These are phyloP conservation scores for Cisticola juncidis DNA, from an alignment of 2,113 vertebrate genomes.

Conservation along the genomic window DNA sequence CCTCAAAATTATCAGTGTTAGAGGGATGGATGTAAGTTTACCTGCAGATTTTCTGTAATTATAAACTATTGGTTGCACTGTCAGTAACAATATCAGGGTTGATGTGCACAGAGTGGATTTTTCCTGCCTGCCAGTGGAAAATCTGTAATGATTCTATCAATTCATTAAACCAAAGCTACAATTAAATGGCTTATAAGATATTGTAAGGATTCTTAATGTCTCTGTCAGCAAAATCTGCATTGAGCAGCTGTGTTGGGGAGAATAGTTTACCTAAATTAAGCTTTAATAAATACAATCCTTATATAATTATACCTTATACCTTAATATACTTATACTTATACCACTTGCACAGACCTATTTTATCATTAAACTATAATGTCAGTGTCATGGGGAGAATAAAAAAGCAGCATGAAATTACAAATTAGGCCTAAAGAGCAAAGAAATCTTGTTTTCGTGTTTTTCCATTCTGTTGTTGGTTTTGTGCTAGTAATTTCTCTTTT, in stretches of 20 bases:
- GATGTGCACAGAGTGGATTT: neutral
- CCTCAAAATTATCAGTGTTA: too few species aligned
- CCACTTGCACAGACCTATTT: neutral
- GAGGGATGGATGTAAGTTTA: neutral
- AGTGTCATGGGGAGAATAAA: neutral
- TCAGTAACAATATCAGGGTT: neutral
- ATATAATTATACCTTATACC: too few species aligned
- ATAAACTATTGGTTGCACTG: neutral
- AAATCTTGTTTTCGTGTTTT: neutral
- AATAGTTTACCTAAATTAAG: neutral
- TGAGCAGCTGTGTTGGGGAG: neutral
- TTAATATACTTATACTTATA: neutral
- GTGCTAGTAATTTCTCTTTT: constrained; percentile 63
- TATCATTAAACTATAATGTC: neutral
- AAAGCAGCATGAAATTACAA: neutral
- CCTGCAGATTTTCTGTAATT: neutral
- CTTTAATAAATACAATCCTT: neutral
- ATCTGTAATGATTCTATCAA: neutral
- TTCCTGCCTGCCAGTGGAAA: neutral
- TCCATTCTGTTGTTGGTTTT: constrained; percentile 33
- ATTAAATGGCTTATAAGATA: neutral
- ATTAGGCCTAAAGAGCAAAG: neutral
- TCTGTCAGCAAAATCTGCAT: neutral
- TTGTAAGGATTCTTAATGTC: neutral
- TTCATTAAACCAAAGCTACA: neutral